Percentiles rank a stretch among this genome's conserved stretches.
Evolutionary conservation across 2,113 vertebrate species (phyloP).

Genomic region (Propithecus coquereli): DNA sequence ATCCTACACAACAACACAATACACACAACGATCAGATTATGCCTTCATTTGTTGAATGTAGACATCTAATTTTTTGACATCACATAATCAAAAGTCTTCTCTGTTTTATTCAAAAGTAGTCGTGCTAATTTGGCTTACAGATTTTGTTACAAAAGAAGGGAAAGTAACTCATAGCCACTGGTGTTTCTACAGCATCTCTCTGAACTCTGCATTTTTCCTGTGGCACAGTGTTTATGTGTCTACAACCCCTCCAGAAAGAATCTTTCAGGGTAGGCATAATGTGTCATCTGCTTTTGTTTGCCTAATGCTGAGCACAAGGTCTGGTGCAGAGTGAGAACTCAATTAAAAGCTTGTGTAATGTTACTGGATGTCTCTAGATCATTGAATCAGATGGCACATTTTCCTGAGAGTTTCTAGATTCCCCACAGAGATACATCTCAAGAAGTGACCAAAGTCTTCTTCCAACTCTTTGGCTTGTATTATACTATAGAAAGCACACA

Average conservation of each 20-base stretch:
- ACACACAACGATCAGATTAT: neutral
- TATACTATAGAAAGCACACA: neutral
- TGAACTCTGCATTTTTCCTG: neutral
- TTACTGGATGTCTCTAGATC: neutral
- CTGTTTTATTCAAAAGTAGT: neutral
- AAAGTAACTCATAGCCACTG: neutral
- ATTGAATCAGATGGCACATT: neutral
- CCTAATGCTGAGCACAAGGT: neutral
- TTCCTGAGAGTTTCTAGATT: neutral
- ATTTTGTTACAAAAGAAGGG: neutral
- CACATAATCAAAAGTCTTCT: neutral
- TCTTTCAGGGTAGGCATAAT: neutral
- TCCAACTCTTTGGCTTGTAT: neutral
- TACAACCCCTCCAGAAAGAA: neutral
- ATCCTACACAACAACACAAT: neutral
- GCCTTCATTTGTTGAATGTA: neutral
- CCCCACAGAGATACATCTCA: neutral
- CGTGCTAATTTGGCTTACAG: neutral
- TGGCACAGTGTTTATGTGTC: neutral
- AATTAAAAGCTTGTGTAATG: neutral
- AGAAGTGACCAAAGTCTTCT: neutral
- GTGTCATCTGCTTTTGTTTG: neutral
- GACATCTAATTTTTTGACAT: neutral
- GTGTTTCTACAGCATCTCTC: neutral
- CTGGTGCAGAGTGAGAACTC: neutral